Conservation (phyloP, 2,113 vertebrate genomes). For the Abramis brama region DNA sequence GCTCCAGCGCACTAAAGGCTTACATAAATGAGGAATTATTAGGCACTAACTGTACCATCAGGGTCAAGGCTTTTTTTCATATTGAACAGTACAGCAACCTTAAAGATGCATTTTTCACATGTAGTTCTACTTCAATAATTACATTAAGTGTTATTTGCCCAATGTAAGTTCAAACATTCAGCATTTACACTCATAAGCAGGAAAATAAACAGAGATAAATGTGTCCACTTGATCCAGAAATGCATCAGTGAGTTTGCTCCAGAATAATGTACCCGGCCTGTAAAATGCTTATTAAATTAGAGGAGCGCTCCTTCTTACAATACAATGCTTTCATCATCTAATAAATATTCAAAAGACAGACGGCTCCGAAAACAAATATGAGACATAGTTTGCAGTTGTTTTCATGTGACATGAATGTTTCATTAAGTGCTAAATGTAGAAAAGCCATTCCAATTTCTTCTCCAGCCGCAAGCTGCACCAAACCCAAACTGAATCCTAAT, state of each 20-base stretch:
- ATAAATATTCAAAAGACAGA: slow-evolving; percentile 70
- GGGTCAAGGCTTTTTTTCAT: slow-evolving; percentile 14
- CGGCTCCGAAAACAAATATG: slow-evolving; percentile 64
- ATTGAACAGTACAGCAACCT: slow-evolving; percentile 27
- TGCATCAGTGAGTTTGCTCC: slow-evolving; percentile 62
- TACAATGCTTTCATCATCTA: slow-evolving; percentile 63
- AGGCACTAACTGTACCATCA: slow-evolving; percentile 15
- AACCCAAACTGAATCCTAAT: slow-evolving; percentile 51
- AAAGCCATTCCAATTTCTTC: slow-evolving; percentile 61
- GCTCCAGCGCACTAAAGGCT: slow-evolving; percentile 30
- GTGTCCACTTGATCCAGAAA: slow-evolving; percentile 60
- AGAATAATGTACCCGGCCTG: slow-evolving; percentile 65
- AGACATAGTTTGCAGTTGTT: slow-evolving; percentile 61
- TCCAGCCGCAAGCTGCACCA: slow-evolving; percentile 27
- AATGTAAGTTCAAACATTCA: slow-evolving; percentile 67
- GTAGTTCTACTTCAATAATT: slow-evolving; percentile 61
- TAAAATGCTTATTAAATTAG: slow-evolving; percentile 69
- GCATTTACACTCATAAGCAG: slow-evolving; percentile 66
- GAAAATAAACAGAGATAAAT: slow-evolving; percentile 61
- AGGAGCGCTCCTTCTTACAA: slow-evolving; percentile 59
- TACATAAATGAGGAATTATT: slow-evolving; percentile 44
- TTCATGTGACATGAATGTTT: slow-evolving; percentile 68
- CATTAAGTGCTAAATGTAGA: slow-evolving; percentile 66
- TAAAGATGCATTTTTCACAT: slow-evolving; percentile 39
- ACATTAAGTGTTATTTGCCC: slow-evolving; percentile 64